Base-by-base conservation (phyloP, 2,797 vertebrate species). In the Sebastes minor region DNA sequence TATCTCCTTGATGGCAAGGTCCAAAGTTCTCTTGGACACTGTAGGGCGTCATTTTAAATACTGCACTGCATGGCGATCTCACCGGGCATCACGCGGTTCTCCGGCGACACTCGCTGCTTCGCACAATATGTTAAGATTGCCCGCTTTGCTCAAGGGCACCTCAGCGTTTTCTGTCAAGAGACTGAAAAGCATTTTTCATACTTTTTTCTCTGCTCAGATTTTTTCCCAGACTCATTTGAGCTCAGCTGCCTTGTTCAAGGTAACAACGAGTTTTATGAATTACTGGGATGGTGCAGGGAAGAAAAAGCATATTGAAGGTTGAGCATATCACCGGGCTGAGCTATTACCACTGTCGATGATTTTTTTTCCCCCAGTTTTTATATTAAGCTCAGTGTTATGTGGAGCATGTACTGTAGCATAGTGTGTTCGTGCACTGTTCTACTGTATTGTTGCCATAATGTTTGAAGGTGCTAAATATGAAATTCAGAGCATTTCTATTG, bases 1-100 rank as follows among this genome's bases (percentile, higher is more conserved):
- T 56, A 76, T 86, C 83, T 68, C 69, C 38, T 72, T 35, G n/a
- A 76, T 74, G 74, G 42, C 25, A 57, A 83, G 32, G 77, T 84
- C 49, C 79, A 81, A 69, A 68, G 49, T 77, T 73, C 32, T 71
- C 64, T 18, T 72, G 56, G 71, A 74, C 69, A 81, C 62, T 61
- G 22, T 22, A 25, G 61, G 69, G 20, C 16, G 0, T 73, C 20
- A 38, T 70, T 52, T 65, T 53, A 10, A 8, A 76, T 76, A 60
- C 7, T 55, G 59, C 78, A 64, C 63, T 66, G 28, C 55, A 8
- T 14, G 53, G 20, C 55, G 53, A 5, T 70, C 64, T 79, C 28
- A 56, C 18, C 1, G 35, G 67, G 60, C 8, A n/a, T n/a, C 57
- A 14, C 42, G 8, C 10, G 2, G 30, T 68, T 74, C 52, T 69